These are phyloP conservation scores for Gyrodactylus salaris DNA, from an alignment of 1,140 invertebrate genomes.

Conservation along the genomic window DNA sequence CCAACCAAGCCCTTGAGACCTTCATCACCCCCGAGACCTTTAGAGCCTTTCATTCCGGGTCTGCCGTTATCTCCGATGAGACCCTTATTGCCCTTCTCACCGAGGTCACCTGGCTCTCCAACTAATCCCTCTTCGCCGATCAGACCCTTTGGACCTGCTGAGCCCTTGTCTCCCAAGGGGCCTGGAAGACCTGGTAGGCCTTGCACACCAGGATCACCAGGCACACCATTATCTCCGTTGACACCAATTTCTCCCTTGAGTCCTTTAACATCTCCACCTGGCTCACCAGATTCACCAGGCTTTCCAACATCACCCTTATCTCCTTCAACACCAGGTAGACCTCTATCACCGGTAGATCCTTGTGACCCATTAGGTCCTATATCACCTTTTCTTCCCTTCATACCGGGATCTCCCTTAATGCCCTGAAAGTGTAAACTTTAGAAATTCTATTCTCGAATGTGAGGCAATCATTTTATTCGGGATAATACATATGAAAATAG, in stretches of 20 bases:
- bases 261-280: background rate
- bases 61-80: background rate
- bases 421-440: too few species aligned
- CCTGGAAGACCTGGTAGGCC: background rate
- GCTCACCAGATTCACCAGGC: background rate
- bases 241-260: background rate
- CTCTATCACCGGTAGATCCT: background rate
- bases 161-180: background rate
- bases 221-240: background rate
- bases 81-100: conserved; percentile 2
- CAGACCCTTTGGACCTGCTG: background rate
- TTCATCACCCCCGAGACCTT: background rate
- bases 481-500: background rate
- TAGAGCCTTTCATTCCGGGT: background rate
- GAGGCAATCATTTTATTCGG: background rate
- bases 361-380: background rate
- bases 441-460: too few species aligned
- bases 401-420: background rate
- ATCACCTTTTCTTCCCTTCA: background rate
- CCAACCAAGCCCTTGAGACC: background rate
- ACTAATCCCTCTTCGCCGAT: background rate
- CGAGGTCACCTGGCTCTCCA: background rate
- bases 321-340: background rate
- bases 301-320: background rate
- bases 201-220: background rate